Evolutionary conservation across 2,113 vertebrate genomes (phyloP).

Genomic region (Erythrolamprus reginae): DNA sequence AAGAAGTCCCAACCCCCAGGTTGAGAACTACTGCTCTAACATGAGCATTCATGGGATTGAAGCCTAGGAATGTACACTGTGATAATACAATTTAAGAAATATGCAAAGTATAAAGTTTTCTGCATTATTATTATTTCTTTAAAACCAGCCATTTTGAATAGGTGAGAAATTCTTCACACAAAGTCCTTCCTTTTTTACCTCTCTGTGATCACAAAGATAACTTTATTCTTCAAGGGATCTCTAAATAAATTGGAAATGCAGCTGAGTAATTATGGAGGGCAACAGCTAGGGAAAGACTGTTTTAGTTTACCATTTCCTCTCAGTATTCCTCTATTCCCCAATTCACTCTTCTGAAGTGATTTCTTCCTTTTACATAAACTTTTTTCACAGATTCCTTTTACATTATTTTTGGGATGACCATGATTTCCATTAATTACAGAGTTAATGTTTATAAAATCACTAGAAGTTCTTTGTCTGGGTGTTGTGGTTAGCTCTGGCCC

Average conservation of each 20-base stretch:
- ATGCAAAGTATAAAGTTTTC: neutral
- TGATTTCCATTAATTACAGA: neutral
- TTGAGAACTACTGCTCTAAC: too few species aligned
- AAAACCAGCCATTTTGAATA: neutral
- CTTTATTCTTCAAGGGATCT: neutral
- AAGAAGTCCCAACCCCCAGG: too few species aligned
- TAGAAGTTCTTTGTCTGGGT: neutral
- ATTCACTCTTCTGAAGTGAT: neutral
- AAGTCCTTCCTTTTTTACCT: neutral
- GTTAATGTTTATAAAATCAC: neutral
- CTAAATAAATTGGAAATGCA: neutral
- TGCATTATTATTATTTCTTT: neutral
- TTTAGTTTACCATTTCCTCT: neutral
- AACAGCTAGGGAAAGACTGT: neutral
- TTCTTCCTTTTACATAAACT: neutral
- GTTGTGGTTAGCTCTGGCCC: too few species aligned
- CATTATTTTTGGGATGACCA: neutral
- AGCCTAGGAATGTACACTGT: neutral
- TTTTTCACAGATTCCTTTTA: neutral
- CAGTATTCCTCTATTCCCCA: neutral
- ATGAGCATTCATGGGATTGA: neutral
- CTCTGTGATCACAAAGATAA: neutral
- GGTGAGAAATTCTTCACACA: neutral
- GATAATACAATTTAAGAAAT: neutral
- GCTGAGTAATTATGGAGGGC: neutral